A percentile compares a stretch with the other conserved stretches of the same genome.
Evolutionary conservation across 2,888 invertebrate genomes (phyloP).

Genomic region (Drosophila hamatofila): DNA sequence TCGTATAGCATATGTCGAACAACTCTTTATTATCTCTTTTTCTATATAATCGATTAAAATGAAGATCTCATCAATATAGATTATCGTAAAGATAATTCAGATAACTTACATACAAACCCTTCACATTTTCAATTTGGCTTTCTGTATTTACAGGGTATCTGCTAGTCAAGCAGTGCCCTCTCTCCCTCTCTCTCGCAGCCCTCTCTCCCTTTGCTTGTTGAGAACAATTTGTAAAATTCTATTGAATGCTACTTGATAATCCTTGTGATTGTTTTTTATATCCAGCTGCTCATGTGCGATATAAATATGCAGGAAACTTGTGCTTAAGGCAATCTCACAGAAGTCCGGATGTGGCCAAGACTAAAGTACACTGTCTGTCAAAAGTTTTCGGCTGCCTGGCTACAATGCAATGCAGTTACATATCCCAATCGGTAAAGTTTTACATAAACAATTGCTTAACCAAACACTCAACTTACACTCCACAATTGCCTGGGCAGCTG

Average conservation of each 20-base stretch:
- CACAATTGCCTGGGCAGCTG: constrained; percentile 52
- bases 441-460: constrained; percentile 76
- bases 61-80: too few species aligned
- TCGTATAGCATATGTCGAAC: too few species aligned
- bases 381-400: constrained; percentile 53
- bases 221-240: constrained; percentile 12
- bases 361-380: constrained; percentile 50
- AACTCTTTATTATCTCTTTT: too few species aligned
- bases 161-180: background rate
- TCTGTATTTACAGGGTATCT: too few species aligned
- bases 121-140: too few species aligned
- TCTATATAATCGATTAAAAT: too few species aligned
- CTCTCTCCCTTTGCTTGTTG: background rate
- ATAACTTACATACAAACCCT: too few species aligned
- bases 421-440: constrained; percentile 54
- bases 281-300: constrained; percentile 7
- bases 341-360: constrained; percentile 34
- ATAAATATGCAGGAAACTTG: constrained; percentile 11
- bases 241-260: constrained; percentile 10
- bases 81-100: too few species aligned
- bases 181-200: too few species aligned
- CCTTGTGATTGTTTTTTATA: constrained; percentile 9
- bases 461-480: constrained; percentile 59
- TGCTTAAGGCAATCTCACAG: constrained; percentile 15
- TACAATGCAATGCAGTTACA: background rate